These are phyloP conservation scores for Brachionus rotundiformis DNA, from an alignment of 1,140 invertebrate species.

Conservation along the genomic window DNA sequence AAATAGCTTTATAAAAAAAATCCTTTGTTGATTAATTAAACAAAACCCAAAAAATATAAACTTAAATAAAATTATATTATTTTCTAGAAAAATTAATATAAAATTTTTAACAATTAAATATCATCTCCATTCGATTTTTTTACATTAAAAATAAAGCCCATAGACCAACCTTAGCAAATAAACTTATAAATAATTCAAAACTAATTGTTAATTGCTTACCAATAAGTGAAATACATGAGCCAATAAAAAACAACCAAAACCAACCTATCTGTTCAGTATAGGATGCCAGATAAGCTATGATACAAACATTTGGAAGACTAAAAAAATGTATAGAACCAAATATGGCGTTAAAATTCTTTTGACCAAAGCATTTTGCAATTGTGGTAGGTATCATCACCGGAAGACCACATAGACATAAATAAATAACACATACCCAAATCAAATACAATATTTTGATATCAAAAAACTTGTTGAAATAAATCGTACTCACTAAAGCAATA, in stretches of 20 bases:
- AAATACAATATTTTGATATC: conserved; percentile 7
- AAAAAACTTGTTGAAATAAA: conserved; percentile 14
- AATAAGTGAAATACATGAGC: conserved; percentile 9
- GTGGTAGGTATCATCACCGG: conserved; percentile 7
- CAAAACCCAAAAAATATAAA: too few relatives aligned
- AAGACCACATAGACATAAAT: neutral
- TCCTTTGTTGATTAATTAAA: too few relatives aligned
- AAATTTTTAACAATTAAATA: neutral
- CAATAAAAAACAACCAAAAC: conserved; percentile 37
- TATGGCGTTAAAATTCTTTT: conserved; percentile 45
- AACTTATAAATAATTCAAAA: neutral
- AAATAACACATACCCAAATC: conserved; percentile 8
- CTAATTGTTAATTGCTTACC: neutral
- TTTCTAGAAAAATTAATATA: neutral
- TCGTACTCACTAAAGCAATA: neutral
- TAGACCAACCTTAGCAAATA: neutral
- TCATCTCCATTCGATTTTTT: neutral
- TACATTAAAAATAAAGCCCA: neutral
- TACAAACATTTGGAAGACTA: neutral
- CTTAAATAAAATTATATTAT: too few relatives aligned
- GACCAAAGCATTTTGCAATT: conserved; percentile 35
- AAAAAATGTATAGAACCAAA: conserved; percentile 9
- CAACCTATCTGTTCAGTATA: neutral
- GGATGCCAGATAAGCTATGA: neutral
- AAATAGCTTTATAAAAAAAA: too few relatives aligned